Conservation (phyloP, 2,888 invertebrate genomes). For the Augochlorella aurata region DNA sequence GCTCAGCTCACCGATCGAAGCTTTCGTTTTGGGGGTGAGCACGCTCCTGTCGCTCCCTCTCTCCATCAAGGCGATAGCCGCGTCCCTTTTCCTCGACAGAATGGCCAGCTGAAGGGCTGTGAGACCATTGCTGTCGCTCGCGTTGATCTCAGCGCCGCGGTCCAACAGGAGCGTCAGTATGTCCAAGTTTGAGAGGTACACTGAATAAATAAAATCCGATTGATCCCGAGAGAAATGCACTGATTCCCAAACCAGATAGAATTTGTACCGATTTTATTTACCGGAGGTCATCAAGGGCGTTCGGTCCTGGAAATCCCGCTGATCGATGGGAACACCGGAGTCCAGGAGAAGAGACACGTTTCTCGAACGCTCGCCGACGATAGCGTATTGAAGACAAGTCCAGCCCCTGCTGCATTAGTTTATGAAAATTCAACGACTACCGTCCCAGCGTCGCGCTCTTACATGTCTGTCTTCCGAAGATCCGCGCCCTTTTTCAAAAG, state of each 20-base stretch:
- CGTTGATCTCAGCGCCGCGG: conserved; percentile 51
- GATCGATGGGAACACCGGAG: conserved; percentile 43
- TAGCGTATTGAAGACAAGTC: conserved; percentile 67
- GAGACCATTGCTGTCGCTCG: conserved; percentile 52
- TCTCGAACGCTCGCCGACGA: conserved; percentile 58
- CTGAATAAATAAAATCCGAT: conserved; percentile 45
- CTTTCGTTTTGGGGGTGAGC: conserved; percentile 38
- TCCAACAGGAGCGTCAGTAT: conserved; percentile 58
- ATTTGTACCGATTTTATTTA: conserved; percentile 25
- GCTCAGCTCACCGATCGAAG: conserved; percentile 53
- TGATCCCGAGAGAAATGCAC: background rate
- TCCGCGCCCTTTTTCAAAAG: conserved; percentile 66
- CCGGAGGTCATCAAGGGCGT: conserved; percentile 69
- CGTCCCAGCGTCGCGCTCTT: conserved; percentile 12
- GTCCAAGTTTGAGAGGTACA: conserved; percentile 60
- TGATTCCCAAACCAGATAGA: background rate
- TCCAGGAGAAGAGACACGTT: conserved; percentile 63
- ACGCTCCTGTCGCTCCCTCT: conserved; percentile 31
- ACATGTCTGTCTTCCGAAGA: conserved; percentile 59
- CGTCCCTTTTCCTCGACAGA: conserved; percentile 62
- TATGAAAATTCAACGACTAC: background rate
- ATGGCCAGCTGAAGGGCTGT: conserved; percentile 66
- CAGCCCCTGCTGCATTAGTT: conserved; percentile 61
- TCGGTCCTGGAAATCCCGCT: conserved; percentile 56
- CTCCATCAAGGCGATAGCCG: conserved; percentile 53